Evolutionary conservation across 2,113 vertebrate species (phyloP), one percentile per base, ranked within the genome.

Genomic region (Pygathrix nemaeus): DNA sequence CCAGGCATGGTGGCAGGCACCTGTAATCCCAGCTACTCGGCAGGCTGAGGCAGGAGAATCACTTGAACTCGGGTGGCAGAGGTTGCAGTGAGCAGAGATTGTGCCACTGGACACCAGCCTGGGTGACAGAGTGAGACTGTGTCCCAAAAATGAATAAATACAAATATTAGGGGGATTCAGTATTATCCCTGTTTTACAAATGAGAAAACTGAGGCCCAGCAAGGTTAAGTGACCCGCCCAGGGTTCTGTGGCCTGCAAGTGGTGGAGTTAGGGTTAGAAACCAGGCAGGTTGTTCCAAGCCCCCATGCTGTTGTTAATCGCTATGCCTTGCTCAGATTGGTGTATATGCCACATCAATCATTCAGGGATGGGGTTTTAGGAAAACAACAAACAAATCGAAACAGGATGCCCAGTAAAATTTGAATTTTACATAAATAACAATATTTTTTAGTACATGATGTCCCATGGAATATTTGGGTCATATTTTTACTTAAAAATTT

Each of bases 281-380:
- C 1, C 20, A 0, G 18, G 16, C 38, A 14, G 3, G 3, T 0
- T 32, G 30, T 75, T 25, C 38, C 23, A 11, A 35, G n/a, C 18
- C 8, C n/a, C 23, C 0, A 0, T 8, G 80, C 10, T 23, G 17
- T 12, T 11, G 32, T 14, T 6, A 64, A 27, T 35, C 18, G 0
- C 59, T 7, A 14, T 4, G 23, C 3, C 55, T 57, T 48, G 52
- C 76, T 27, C 68, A 57, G 64, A 23, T 3, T 40, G 30, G 55
- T n/a, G 25, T 3, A 0, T 7, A 4, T 3, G 32, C 7, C 14
- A 0, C 8, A 2, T 45, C n/a, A 14, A 45, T 21, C 43, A 30
- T 2, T 21, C 20, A 6, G 16, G 13, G 14, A 40, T 7, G 2
- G 43, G 5, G 10, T 32, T 27, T 13, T 75, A 57, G 43, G 23